Conservation (phyloP, 2,888 invertebrate genomes). For the Latrodectus elegans region DNA sequence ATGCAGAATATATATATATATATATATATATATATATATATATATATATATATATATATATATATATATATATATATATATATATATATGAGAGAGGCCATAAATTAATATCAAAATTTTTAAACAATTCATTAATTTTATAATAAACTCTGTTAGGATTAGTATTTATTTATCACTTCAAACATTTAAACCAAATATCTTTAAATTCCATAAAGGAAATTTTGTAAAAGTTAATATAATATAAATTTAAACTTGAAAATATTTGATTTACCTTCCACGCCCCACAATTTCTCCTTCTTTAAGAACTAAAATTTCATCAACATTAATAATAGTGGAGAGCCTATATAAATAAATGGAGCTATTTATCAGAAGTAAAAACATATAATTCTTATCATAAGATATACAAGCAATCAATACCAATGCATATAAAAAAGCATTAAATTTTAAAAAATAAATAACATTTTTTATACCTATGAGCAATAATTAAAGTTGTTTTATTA, state of each 20-base stretch:
- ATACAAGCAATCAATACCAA: not conserved
- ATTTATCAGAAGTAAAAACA: too few relatives aligned
- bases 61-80: too few relatives aligned
- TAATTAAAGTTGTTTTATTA: slow-evolving; percentile 92
- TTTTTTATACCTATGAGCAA: slow-evolving; percentile 85
- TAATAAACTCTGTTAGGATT: too few relatives aligned
- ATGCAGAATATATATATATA: too few relatives aligned
- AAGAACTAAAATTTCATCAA: slow-evolving; percentile 94
- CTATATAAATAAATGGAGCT: slow-evolving; percentile 76
- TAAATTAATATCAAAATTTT: too few relatives aligned
- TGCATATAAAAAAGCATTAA: not conserved
- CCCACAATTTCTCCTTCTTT: slow-evolving; percentile 94
- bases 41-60: too few relatives aligned
- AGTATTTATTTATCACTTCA: too few relatives aligned
- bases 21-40: too few relatives aligned
- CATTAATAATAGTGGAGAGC: slow-evolving; percentile 94
- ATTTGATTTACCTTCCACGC: slow-evolving; percentile 82
- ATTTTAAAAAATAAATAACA: not conserved
- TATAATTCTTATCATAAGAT: not conserved
- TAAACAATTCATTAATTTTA: too few relatives aligned
- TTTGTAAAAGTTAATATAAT: not conserved
- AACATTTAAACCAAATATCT: too few relatives aligned
- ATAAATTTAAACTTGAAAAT: not conserved
- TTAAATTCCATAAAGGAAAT: not conserved
- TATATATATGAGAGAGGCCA: too few relatives aligned